Base-by-base conservation (phyloP, 1,140 invertebrate species). In the Papilio polyxenes region DNA sequence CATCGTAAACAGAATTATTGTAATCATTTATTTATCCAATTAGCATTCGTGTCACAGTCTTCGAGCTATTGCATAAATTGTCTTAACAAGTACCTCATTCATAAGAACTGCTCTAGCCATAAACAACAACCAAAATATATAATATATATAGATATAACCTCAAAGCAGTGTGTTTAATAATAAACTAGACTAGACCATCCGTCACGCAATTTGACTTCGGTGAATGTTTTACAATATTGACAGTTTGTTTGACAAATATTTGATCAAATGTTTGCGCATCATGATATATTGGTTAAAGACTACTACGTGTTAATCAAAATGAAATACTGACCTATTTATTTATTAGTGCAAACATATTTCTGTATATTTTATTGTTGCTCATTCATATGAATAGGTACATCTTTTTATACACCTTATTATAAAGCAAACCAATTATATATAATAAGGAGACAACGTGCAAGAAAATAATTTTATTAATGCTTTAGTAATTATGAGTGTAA, bases 41-140 rank as follows among this genome's bases (percentile, higher is more conserved):
- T 77, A 51, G 49, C 49, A 77, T 56, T 77, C 48, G 17, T 31
- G 75, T 77, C n/a, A 49, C 48, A 51, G 17, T 75, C 49, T 53
- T 53, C 48, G 13, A 53, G n/a, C n/a, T 49, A 51, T 77, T 53
- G 20, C 75, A 77, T 53, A 77, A 56, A 77, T 53, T 77, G 5
- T 77, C n/a, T 77, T 77, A 31, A 77, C n/a, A 77, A 77, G 48
- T 56, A 23, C 75, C 23, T 56, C 75, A 56, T 77, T 77, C 49
- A 77, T 77, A 77, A 56, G 3, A 20, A 44, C 20, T 20, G 75
- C 9, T 77, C 49, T 72, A 37, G 65, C 31, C 4, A 77, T 15
- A 53, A n/a, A 15, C 17, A 1, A 53, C 20, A 77, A 53, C 75
- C 10, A 77, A 77, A 77, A 77, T 77, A 15, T 53, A 53, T 17